A percentile compares a stretch with the other conserved stretches of the same genome.
Conservation (phyloP, 2,888 invertebrate species). For the Apodemia mormo region DNA sequence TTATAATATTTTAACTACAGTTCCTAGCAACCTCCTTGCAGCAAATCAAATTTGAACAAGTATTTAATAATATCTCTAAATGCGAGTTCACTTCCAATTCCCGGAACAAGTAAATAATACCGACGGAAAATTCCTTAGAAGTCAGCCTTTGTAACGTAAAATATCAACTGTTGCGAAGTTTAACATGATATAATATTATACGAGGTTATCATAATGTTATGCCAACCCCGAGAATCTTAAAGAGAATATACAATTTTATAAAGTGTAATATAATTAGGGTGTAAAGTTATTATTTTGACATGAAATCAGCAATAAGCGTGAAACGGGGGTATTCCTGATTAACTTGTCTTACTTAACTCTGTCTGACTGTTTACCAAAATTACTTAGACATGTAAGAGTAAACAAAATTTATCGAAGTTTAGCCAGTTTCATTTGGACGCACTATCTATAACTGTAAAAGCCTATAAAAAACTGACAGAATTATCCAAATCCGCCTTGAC, state of each 20-base stretch:
- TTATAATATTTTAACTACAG: background rate
- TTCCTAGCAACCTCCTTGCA: background rate
- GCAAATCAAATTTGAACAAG: conserved; percentile 4
- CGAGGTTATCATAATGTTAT: background rate
- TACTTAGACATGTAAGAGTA: no score
- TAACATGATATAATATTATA: background rate
- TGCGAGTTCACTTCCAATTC: background rate
- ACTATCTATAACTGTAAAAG: no score
- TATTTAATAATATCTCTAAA: background rate
- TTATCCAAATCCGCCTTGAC: no score
- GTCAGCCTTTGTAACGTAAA: background rate
- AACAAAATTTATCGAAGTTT: no score
- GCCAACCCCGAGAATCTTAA: background rate
- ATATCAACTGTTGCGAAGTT: background rate
- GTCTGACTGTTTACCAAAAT: no score
- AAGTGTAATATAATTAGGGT: background rate
- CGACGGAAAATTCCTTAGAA: background rate
- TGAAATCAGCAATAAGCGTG: background rate
- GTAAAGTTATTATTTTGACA: background rate
- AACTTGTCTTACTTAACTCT: no score
- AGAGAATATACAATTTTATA: background rate
- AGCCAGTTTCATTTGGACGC: no score
- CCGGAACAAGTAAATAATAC: background rate
- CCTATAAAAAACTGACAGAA: no score
- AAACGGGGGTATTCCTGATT: no score